Evolutionary conservation across 2,888 invertebrate species (phyloP), one percentile per base, ranked within the genome.

Genomic region (Lasioglossum malachurum): DNA sequence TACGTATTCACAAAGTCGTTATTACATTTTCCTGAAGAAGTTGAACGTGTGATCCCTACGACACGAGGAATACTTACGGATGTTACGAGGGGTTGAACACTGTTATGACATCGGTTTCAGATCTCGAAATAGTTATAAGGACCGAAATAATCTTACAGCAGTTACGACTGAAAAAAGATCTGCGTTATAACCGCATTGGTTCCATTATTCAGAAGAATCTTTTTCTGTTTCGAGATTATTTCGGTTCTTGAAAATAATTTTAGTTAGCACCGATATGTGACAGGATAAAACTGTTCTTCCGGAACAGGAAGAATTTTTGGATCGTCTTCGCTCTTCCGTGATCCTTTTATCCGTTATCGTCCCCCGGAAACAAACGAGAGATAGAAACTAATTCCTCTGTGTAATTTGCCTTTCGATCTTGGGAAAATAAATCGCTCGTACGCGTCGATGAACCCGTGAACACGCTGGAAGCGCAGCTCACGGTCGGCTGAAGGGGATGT

Each of bases 381-480:
- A 41, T 31, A 16, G 19, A 71, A 41, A 41, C 41, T 38, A 5
- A 71, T 71, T 41, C 4, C 14, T 2, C 2, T 2, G 41, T 41
- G 23, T n/a, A 57, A 71, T 41, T 41, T 5, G 14, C 71, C 41
- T 23, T 41, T 41, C 69, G 69, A 35, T 64, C 14, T 67, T 35
- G 19, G 35, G 35, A 8, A 67, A 67, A 67, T 35, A 67, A 71
- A 41, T 14, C n/a, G n/a, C 12, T 41, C 23, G 41, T 5, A 12
- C 41, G n/a, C 41, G n/a, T n/a, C n/a, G 71, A 41, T 10, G 64
- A 71, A 10, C 41, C n/a, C 5, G 23, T n/a, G n/a, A 71, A 41
- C 82, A 78, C 88, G 87, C 86, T 89, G 87, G 82, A 89, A 89
- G 85, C 82, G 80, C 73, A 31, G 83, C 64, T 53, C 71, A 73